These are phyloP conservation scores for Lottia gigantea DNA, from an alignment of 2,888 invertebrate species.

Conservation along the genomic window DNA sequence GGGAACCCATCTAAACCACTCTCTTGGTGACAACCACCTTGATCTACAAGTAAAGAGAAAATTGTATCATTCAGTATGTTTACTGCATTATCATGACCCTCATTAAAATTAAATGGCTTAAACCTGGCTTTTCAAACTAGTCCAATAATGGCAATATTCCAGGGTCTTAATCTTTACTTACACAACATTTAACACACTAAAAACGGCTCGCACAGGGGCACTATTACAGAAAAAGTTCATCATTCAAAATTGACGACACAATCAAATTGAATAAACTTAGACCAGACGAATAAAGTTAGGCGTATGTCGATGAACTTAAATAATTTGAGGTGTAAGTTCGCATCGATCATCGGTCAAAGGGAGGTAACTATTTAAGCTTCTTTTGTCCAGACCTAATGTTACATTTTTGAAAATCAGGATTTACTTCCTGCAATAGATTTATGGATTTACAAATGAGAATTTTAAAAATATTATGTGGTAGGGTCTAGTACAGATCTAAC, in stretches of 20 bases:
- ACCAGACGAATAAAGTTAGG: too few species aligned
- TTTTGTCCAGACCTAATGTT: too few species aligned
- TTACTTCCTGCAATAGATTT: too few species aligned
- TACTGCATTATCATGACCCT: too few species aligned
- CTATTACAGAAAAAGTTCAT: conserved; percentile 2
- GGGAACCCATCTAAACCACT: neutral
- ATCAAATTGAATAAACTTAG: too few species aligned
- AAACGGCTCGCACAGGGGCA: neutral
- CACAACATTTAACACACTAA: neutral
- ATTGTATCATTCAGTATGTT: neutral
- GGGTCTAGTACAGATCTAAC: too few species aligned
- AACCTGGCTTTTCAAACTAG: neutral
- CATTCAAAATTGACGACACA: neutral
- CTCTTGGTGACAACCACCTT: neutral
- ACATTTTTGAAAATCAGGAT: too few species aligned
- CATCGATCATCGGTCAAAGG: neutral
- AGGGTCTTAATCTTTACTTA: neutral
- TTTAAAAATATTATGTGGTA: too few species aligned
- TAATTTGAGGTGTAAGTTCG: too few species aligned
- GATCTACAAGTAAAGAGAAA: neutral
- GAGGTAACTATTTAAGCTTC: neutral
- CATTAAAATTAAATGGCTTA: neutral
- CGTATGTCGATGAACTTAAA: too few species aligned
- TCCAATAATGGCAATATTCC: too few species aligned
- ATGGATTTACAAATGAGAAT: too few species aligned